Percentiles rank a stretch among this genome's conserved stretches.
Evolutionary conservation across 2,888 invertebrate genomes (phyloP).

Genomic region (Seira ritae): DNA sequence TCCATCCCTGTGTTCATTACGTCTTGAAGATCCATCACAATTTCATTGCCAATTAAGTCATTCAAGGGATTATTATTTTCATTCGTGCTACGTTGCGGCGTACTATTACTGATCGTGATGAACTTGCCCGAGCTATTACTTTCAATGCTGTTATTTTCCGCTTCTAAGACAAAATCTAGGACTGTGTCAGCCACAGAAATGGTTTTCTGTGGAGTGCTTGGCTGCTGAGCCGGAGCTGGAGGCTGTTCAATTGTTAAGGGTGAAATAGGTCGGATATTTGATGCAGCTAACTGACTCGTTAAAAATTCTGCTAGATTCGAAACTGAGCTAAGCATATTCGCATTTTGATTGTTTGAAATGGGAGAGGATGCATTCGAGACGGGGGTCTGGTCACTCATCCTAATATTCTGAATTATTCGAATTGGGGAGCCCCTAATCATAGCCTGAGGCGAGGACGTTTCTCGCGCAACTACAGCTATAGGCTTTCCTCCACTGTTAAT

Average conservation of each 20-base stretch:
- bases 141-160: neutral
- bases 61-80: conserved; percentile 58
- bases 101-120: conserved; percentile 26
- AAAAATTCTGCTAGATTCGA: conserved; percentile 73
- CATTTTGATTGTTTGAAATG: too few species aligned
- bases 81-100: conserved; percentile 17
- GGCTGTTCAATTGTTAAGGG: conserved; percentile 63
- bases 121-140: conserved; percentile 15
- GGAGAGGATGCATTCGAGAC: too few species aligned
- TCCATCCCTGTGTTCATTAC: conserved; percentile 65
- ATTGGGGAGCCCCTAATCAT: conserved; percentile 54
- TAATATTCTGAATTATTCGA: conserved; percentile 52
- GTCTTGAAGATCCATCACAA: conserved; percentile 70
- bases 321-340: conserved; percentile 52
- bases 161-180: conserved; percentile 52
- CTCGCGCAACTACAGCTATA: conserved; percentile 29
- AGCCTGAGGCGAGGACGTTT: conserved; percentile 32
- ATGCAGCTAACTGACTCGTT: conserved; percentile 72
- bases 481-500: conserved; percentile 9
- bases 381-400: conserved; percentile 23
- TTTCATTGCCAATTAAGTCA: conserved; percentile 65
- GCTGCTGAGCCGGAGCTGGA: neutral
- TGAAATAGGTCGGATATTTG: conserved; percentile 73
- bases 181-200: conserved; percentile 35
- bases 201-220: conserved; percentile 34